Base-by-base conservation (phyloP, 1,140 invertebrate species). In the Brachionus plicatilis region DNA sequence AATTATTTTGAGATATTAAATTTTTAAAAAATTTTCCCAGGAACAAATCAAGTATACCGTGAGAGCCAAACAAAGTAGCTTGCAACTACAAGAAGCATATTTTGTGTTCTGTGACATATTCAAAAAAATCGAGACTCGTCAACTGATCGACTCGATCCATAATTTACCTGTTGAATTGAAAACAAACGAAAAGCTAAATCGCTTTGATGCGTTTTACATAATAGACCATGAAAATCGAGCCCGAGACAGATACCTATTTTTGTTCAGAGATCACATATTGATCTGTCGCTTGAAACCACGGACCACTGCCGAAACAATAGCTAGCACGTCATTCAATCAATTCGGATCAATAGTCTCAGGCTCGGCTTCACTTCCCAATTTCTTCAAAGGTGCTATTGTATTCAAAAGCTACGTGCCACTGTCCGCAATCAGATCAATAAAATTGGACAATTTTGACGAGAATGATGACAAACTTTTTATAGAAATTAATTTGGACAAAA, bases 381-480 rank as follows among this genome's bases (percentile, higher is more conserved):
- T 27, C 20, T 82, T 82, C 20, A 82, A 82, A 65, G 79, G 79
- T 20, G 79, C 53, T 65, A n/a, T 82, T 43, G 50, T 45, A 6
- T 82, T 43, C 53, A 82, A 82, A 68, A 68, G 20, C 45, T 82
- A 45, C 53, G 60, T 82, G 14, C 79, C 79, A 7, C n/a, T 82
- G 14, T 82, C 79, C 0, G 37, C 53, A 29, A 82, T 82, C 12
- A 27, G 8, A 41, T 60, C 79, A 27, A 82, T 82, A 3, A 82
- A 68, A 82, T 27, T 82, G 20, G 79, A 82, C 20, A 82, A 82
- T 37, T 82, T 82, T 37, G 79, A 82, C 14, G 79, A 82, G 24
- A 65, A 37, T 24, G 79, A 82, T 41, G 53, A 60, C 14, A 60
- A 47, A 65, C 29, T 65, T 0, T 68, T 82, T 0, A 82, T 82